Percentiles rank a stretch among this genome's conserved stretches.
phyloP scores from a whole-genome alignment of 2,888 invertebrate genomes.

The Drosophila cognata region DNA sequence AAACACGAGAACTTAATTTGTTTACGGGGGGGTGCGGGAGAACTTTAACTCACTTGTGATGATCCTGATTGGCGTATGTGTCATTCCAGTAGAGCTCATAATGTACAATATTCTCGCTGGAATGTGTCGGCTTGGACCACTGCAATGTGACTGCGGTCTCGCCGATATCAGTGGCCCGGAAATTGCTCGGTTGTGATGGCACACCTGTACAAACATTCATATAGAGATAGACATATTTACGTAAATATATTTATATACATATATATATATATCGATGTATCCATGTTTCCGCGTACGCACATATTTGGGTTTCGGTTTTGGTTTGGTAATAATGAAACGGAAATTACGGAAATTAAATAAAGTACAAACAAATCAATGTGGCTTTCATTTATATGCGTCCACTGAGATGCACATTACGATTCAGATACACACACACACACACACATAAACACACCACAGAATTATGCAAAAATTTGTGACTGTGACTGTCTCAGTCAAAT shows the following conservation, averaged over 20 bases:
- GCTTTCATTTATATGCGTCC: constrained; percentile 63
- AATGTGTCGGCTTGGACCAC: constrained; percentile 96
- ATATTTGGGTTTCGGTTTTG: constrained; percentile 65
- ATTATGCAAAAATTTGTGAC: constrained; percentile 10
- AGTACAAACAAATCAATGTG: constrained; percentile 80
- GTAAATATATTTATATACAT: background rate
- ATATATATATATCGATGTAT: constrained; percentile 1
- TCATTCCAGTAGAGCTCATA: constrained; percentile 99
- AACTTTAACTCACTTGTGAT: constrained; percentile 88
- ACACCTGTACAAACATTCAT: constrained; percentile 88
- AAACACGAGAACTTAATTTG: constrained; percentile 1
- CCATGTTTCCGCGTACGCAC: constrained; percentile 36
- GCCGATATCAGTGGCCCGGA: constrained; percentile 93
- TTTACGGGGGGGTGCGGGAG: background rate
- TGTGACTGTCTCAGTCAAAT: constrained; percentile 17
- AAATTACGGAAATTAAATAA: constrained; percentile 82
- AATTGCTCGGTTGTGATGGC: constrained; percentile 97
- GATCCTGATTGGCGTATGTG: constrained; percentile 95
- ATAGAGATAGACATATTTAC: constrained; percentile 1
- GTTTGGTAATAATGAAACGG: constrained; percentile 81
- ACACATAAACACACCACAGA: background rate
- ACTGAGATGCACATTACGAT: constrained; percentile 27
- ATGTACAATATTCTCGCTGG: constrained; percentile 96
- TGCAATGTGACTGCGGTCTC: constrained; percentile 96
- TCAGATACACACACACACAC: constrained; percentile 18